These are phyloP conservation scores for Caenorhabditis uteleia DNA, from an alignment of 2,888 invertebrate species.

Conservation along the genomic window DNA sequence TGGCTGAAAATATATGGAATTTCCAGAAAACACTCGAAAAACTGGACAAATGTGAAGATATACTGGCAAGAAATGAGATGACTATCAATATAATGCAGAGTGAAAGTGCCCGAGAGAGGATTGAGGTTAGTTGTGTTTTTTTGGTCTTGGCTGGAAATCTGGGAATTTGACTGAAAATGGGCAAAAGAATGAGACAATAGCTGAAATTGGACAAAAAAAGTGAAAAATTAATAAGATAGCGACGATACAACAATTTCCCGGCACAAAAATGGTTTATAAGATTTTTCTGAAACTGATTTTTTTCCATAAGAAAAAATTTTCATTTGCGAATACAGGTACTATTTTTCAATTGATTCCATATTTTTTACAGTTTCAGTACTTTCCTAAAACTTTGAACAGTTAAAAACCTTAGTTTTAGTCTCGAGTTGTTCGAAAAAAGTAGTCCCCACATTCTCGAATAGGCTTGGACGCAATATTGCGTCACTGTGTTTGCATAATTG, in stretches of 20 bases:
- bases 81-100: slow-evolving; percentile 60
- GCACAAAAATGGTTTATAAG: too few relatives aligned
- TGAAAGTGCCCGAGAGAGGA: slow-evolving; percentile 49
- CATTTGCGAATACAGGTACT: too few relatives aligned
- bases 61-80: slow-evolving; percentile 57
- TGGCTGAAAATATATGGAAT: slow-evolving; percentile 3
- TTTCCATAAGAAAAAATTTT: too few relatives aligned
- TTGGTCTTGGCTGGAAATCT: neutral
- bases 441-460: too few relatives aligned
- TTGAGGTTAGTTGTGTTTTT: slow-evolving; percentile 9
- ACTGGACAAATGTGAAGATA: slow-evolving; percentile 40
- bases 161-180: neutral
- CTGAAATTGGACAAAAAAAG: neutral
- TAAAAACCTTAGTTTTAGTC: too few relatives aligned
- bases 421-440: too few relatives aligned
- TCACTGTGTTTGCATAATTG: too few relatives aligned
- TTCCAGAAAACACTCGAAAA: slow-evolving; percentile 44
- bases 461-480: too few relatives aligned
- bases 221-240: neutral
- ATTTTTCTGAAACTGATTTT: too few relatives aligned
- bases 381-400: too few relatives aligned
- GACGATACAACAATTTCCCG: neutral
- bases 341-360: too few relatives aligned
- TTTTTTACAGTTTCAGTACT: too few relatives aligned
- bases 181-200: neutral